phyloP scores from a whole-genome alignment of 2,888 invertebrate species.

The Drosophila falleni region DNA sequence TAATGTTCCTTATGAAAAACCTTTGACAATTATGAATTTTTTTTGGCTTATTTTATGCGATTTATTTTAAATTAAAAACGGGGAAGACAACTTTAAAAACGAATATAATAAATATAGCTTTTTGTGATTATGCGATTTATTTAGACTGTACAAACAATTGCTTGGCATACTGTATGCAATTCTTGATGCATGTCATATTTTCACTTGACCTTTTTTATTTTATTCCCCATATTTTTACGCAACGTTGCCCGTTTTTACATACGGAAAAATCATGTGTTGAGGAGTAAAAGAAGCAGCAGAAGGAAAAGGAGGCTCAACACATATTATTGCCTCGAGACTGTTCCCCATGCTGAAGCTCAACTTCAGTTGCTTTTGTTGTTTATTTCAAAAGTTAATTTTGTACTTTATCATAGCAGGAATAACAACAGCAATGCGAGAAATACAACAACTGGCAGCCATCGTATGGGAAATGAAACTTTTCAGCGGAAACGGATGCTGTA shows the following conservation, averaged over 20 bases:
- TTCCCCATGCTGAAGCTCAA: conserved; percentile 34
- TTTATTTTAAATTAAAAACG: background rate
- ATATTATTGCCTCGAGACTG: conserved; percentile 58
- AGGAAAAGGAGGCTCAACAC: conserved; percentile 24
- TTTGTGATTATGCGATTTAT: background rate
- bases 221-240: conserved; percentile 39
- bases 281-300: background rate
- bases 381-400: conserved; percentile 78
- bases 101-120: background rate
- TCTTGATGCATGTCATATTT: conserved; percentile 35
- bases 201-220: conserved; percentile 12
- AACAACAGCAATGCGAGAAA: conserved; percentile 26
- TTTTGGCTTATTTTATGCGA: too few species aligned
- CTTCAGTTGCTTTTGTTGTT: conserved; percentile 67
- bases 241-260: conserved; percentile 55
- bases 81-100: background rate
- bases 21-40: too few species aligned
- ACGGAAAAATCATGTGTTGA: conserved; percentile 6
- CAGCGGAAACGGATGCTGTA: conserved; percentile 78
- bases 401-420: conserved; percentile 69
- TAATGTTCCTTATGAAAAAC: too few species aligned
- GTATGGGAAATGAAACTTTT: conserved; percentile 76
- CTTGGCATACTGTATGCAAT: background rate
- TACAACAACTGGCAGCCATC: conserved; percentile 43
- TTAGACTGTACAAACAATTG: background rate